Evolutionary conservation across 2,888 invertebrate genomes (phyloP).

Genomic region (Ophioninae sp.): DNA sequence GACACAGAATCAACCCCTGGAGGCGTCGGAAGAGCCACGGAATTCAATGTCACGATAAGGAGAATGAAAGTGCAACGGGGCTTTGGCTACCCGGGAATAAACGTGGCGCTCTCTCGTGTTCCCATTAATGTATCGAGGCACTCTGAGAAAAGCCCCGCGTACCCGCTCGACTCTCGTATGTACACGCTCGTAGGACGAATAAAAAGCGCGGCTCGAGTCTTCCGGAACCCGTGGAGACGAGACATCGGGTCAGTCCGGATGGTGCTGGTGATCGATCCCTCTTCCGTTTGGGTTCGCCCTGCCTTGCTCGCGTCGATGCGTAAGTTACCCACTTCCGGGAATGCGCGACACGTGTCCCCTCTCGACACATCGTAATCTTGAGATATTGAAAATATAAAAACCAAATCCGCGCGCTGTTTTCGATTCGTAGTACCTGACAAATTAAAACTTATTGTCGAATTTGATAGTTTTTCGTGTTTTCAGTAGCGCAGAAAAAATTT

Average conservation of each 20-base stretch:
- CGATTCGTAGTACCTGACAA: too few species aligned
- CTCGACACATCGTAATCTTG: too few species aligned
- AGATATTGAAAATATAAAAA: too few species aligned
- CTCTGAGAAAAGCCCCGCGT: background rate
- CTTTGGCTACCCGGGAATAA: background rate
- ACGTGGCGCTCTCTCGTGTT: background rate
- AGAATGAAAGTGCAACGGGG: constrained; percentile 34
- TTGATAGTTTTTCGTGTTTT: too few species aligned
- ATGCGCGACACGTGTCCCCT: too few species aligned
- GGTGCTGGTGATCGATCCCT: constrained; percentile 22
- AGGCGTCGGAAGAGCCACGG: constrained; percentile 32
- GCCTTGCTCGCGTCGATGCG: background rate
- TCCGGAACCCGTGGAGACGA: constrained; percentile 18
- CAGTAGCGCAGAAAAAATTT: too few species aligned
- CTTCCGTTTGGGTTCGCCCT: background rate
- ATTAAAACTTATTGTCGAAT: too few species aligned
- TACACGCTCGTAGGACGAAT: background rate
- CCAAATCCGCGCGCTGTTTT: too few species aligned
- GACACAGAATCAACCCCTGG: constrained; percentile 18
- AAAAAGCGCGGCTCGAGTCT: constrained; percentile 1
- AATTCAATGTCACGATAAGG: constrained; percentile 57
- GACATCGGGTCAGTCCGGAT: constrained; percentile 29
- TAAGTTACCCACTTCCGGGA: constrained; percentile 16
- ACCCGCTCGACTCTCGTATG: background rate
- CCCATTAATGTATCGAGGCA: background rate